These are phyloP conservation scores for Drosophila varians DNA, from an alignment of 1,140 invertebrate species.

Conservation along the genomic window DNA sequence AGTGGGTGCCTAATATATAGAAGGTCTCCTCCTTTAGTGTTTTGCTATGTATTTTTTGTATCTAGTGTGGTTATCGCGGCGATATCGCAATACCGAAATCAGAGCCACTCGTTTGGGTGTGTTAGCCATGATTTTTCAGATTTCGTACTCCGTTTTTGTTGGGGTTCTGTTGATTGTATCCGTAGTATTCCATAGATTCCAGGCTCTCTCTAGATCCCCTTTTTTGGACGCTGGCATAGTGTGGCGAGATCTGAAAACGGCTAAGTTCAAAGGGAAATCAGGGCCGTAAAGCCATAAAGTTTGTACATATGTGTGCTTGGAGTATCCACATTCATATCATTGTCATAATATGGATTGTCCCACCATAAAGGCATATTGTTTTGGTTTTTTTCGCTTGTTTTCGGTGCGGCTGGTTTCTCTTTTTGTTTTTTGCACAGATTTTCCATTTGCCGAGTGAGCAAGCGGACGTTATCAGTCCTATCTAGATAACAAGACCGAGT, in stretches of 20 bases:
- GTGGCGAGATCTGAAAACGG: constrained; percentile 12
- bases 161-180: neutral
- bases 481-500: constrained; percentile 67
- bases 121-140: constrained; percentile 69
- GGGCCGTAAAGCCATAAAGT: constrained; percentile 70
- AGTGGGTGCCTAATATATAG: constrained; percentile 18
- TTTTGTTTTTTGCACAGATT: constrained; percentile 63
- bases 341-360: constrained; percentile 63
- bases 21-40: constrained; percentile 13
- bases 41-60: constrained; percentile 8
- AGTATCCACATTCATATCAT: constrained; percentile 29
- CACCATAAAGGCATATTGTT: constrained; percentile 44
- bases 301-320: neutral
- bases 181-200: neutral
- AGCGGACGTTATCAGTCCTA: constrained; percentile 61
- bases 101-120: constrained; percentile 60
- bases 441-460: constrained; percentile 46
- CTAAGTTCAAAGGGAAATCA: constrained; percentile 71
- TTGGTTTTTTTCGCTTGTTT: constrained; percentile 21
- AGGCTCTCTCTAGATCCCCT: neutral
- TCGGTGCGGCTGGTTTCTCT: neutral
- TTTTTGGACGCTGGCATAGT: constrained; percentile 4
- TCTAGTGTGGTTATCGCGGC: constrained; percentile 61
- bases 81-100: constrained; percentile 71
- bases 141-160: constrained; percentile 35